phyloP scores from a whole-genome alignment of 2,797 vertebrate species.

The Phrynocephalus guinanensis region DNA sequence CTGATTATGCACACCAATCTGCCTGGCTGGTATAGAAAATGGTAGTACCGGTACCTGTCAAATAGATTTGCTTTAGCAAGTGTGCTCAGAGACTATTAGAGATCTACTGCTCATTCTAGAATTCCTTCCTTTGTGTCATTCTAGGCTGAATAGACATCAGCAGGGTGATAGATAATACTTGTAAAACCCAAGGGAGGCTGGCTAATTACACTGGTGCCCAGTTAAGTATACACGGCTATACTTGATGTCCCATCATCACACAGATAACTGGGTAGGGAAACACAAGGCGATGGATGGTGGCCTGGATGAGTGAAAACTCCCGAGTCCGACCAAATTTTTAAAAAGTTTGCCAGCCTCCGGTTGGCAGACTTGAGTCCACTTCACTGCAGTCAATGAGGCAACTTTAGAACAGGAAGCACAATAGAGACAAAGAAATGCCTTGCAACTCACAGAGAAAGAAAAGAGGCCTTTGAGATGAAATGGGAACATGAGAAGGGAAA shows the following conservation, averaged over 20 bases:
- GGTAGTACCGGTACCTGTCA: not conserved
- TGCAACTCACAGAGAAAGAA: conserved; percentile 81
- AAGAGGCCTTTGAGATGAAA: conserved; percentile 85
- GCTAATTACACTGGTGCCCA: conserved; percentile 15
- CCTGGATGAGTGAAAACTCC: conserved; percentile 65
- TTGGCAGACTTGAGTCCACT: conserved; percentile 82
- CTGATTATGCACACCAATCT: not conserved
- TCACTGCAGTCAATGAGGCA: conserved; percentile 79
- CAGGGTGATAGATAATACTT: conserved; percentile 53
- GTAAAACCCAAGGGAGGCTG: conserved; percentile 1
- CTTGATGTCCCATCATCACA: conserved; percentile 40
- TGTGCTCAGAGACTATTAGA: not conserved
- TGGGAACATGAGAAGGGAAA: conserved; percentile 83
- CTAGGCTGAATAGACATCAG: conserved; percentile 38
- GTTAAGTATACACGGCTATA: conserved; percentile 35
- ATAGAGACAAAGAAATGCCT: conserved; percentile 82
- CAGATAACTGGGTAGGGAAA: conserved; percentile 47
- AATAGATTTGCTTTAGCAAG: not conserved
- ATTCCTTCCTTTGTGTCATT: conserved; percentile 41
- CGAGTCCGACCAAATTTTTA: conserved; percentile 77
- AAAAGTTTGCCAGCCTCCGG: conserved; percentile 78
- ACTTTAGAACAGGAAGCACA: conserved; percentile 78
- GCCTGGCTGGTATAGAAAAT: not conserved
- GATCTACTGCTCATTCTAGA: conserved; percentile 50
- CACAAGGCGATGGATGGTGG: conserved; percentile 57